Percentiles rank a stretch among this genome's conserved stretches.
Evolutionary conservation across 2,113 vertebrate genomes (phyloP).

Genomic region (Phrynocephalus versicolor): DNA sequence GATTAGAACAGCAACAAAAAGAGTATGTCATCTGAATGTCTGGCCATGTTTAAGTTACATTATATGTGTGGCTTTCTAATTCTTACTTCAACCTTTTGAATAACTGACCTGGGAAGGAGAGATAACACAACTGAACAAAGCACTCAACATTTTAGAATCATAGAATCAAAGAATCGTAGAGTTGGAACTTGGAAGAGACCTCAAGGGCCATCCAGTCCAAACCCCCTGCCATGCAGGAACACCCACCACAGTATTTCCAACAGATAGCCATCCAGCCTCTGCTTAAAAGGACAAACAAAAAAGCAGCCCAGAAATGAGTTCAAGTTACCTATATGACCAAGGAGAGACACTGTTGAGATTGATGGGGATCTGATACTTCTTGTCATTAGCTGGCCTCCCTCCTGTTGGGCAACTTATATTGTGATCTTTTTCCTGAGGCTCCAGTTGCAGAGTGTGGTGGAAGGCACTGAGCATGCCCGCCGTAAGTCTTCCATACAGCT

Average conservation of each 20-base stretch:
- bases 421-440: constrained; percentile 77
- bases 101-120: not conserved
- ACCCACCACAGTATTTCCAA: too few species aligned
- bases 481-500: constrained; percentile 91
- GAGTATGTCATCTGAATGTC: not conserved
- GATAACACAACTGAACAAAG: not conserved
- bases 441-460: constrained; percentile 91
- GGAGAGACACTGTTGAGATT: constrained; percentile 92
- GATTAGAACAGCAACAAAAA: not conserved
- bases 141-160: not conserved
- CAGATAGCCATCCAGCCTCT: too few species aligned
- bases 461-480: constrained; percentile 92
- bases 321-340: constrained; percentile 91
- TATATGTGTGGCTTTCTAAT: not conserved
- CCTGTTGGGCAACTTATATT: constrained; percentile 85
- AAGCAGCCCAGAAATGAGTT: not conserved
- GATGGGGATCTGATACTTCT: constrained; percentile 80
- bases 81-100: not conserved
- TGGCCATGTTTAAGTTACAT: not conserved
- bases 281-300: too few species aligned
- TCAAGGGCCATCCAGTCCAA: too few species aligned
- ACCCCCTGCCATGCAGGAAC: too few species aligned
- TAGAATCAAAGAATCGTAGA: too few species aligned
- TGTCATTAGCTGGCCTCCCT: constrained; percentile 62
- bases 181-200: too few species aligned